Conservation (phyloP, 2,113 vertebrate species). For the Hassar affinis region DNA sequence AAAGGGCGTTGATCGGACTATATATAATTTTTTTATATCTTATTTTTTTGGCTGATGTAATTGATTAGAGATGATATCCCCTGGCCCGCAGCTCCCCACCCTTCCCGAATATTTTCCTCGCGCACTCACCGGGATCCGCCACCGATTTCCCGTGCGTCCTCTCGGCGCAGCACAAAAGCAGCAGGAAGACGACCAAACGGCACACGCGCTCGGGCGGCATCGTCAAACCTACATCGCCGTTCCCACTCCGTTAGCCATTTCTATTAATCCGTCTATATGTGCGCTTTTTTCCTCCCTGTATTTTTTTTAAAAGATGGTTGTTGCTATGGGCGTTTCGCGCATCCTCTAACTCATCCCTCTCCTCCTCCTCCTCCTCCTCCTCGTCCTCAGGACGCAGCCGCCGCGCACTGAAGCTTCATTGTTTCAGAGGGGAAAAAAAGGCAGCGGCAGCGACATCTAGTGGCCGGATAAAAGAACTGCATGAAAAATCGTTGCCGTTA, state of each 20-base stretch:
- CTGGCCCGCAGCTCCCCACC: neutral
- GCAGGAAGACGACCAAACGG: slow-evolving; percentile 60
- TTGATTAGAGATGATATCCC: neutral
- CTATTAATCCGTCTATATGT: slow-evolving; percentile 5
- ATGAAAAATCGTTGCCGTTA: neutral
- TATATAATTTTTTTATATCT: neutral
- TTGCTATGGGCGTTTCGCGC: slow-evolving; percentile 33
- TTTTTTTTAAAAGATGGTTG: slow-evolving; percentile 30
- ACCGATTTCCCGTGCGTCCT: slow-evolving; percentile 41
- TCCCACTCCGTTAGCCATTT: slow-evolving; percentile 50
- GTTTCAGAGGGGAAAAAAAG: neutral
- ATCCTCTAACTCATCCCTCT: slow-evolving; percentile 37
- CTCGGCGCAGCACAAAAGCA: slow-evolving; percentile 50
- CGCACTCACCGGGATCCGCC: slow-evolving; percentile 48
- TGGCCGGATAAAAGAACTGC: neutral
- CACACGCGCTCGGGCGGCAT: slow-evolving; percentile 60
- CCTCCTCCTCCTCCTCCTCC: slow-evolving; percentile 56
- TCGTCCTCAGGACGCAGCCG: neutral
- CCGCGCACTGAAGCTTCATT: slow-evolving; percentile 17
- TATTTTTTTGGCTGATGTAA: neutral
- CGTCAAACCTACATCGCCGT: slow-evolving; percentile 66
- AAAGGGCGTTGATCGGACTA: neutral
- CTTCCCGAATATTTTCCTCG: slow-evolving; percentile 17
- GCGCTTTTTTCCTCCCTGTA: neutral
- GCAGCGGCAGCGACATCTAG: slow-evolving; percentile 13